These are phyloP conservation scores for Triops cancriformis DNA, from an alignment of 1,140 invertebrate species.

Conservation along the genomic window DNA sequence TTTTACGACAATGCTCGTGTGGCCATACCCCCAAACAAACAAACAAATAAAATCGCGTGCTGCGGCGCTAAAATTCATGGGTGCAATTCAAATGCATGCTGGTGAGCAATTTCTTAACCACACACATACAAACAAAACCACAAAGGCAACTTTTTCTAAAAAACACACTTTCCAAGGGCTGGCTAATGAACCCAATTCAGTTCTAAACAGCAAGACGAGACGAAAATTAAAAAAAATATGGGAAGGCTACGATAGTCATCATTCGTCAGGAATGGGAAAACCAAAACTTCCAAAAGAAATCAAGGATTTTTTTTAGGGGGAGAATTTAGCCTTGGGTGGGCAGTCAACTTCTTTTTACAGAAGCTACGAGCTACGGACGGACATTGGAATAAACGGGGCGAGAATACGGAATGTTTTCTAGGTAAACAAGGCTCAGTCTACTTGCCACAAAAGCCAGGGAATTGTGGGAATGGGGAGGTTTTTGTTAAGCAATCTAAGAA, in stretches of 20 bases:
- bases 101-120: slow-evolving; percentile 3
- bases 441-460: no score
- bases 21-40: not conserved
- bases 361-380: no score
- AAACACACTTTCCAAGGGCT: not conserved
- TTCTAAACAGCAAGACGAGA: not conserved
- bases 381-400: no score
- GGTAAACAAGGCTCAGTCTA: no score
- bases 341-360: no score
- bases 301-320: no score
- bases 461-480: not conserved
- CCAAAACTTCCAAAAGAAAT: no score
- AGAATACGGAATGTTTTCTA: no score
- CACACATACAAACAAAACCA: not conserved
- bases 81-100: not conserved
- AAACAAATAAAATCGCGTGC: not conserved
- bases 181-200: slow-evolving; percentile 3
- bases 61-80: not conserved
- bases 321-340: no score
- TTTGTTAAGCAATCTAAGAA: not conserved
- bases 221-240: not conserved
- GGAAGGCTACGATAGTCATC: not conserved
- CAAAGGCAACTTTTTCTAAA: not conserved
- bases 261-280: not conserved
- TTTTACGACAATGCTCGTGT: not conserved